Base-by-base conservation (phyloP, 2,113 vertebrate genomes). In the Peromyscus californicus region DNA sequence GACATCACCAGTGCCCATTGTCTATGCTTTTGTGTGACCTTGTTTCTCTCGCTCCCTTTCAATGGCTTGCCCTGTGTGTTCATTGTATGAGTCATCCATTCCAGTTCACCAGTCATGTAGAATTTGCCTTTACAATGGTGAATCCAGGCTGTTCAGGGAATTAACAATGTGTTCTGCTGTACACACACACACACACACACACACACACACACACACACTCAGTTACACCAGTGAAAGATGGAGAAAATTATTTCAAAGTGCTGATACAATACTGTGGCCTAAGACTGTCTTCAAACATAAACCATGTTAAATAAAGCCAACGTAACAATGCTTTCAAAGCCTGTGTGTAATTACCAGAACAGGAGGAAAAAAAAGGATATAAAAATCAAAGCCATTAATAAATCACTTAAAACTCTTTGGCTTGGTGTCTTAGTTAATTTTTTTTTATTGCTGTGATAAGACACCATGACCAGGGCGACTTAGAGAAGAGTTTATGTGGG, bases 61-160 rank as follows among this genome's bases (percentile, higher is more conserved):
- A 48, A 22, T 97, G 82, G 96, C 70, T 63, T 93, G 26, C 31
- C 10, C 51, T 21, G 21, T 69, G 74, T n/a, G 70, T 42, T 89
- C 51, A 48, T 91, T 96, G 82, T 86, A 19, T 85, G 85, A 22
- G 33, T 70, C 80, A 74, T 97, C 96, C 80, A 86, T 98, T 98
- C 96, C 95, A 87, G 88, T 89, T 96, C 96, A 96, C 90, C 70
- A 83, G 54, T 48, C 89, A 42, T 70, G 85, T 82, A 90, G 95
- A 96, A 93, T 96, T 21, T 97, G 93, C 84, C 96, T 86, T 97
- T 88, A 92, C 39, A 92, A 83, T 95, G 95, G 75, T 63, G 90
- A 79, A 95, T 70, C 85, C 54, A 78, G 67, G 33, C 94, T 95
- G 54, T 95, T 91, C 39, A 97, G 85, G 59, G 33, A 91, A 80